Conservation (phyloP, 2,113 vertebrate genomes). For the Pycnonotus jocosus region DNA sequence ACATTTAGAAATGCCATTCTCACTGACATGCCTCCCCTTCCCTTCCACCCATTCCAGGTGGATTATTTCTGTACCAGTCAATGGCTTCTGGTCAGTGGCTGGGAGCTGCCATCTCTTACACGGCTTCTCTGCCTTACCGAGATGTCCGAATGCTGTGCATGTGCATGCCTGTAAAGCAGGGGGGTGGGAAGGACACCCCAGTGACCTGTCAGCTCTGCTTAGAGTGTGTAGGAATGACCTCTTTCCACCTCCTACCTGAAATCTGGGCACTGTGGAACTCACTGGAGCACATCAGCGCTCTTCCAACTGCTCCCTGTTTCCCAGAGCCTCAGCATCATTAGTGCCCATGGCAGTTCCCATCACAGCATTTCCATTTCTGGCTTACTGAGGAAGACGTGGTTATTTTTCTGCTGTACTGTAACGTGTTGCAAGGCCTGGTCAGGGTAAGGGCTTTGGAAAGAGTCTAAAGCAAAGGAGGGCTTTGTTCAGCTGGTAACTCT, state of each 20-base stretch:
- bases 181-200: neutral
- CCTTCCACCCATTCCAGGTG: neutral
- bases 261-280: neutral
- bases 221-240: neutral
- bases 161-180: neutral
- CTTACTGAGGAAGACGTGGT: fast-evolving
- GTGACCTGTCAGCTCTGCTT: neutral
- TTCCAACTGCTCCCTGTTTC: neutral
- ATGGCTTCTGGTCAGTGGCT: neutral
- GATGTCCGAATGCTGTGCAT: fast-evolving
- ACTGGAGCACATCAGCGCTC: fast-evolving
- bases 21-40: neutral
- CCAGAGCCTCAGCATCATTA: neutral
- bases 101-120: neutral
- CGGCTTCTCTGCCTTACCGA: fast-evolving
- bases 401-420: neutral
- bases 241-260: neutral
- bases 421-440: fast-evolving
- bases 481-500: neutral
- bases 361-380: neutral
- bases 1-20: neutral
- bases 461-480: neutral
- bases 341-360: neutral
- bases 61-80: neutral
- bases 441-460: neutral